Evolutionary conservation across 2,113 vertebrate species (phyloP).

Genomic region (Semnornis frantzii): DNA sequence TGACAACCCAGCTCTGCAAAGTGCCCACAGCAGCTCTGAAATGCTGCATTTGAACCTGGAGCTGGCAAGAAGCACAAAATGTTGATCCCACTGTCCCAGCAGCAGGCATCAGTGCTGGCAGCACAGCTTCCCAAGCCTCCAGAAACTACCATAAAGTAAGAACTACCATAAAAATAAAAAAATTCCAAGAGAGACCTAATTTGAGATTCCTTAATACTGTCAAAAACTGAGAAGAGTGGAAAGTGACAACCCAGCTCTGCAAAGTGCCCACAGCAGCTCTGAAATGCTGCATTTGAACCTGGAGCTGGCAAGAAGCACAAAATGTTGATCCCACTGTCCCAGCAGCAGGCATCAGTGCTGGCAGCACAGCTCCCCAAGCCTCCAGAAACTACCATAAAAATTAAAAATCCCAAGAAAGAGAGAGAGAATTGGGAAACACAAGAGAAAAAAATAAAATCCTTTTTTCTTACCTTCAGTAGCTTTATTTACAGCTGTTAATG

Average conservation of each 20-base stretch:
- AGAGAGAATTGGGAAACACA: neutral
- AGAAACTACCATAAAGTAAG: neutral
- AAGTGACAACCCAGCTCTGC: neutral
- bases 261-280: neutral
- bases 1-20: neutral
- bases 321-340: neutral
- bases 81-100: neutral
- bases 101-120: neutral
- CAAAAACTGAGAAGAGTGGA: neutral
- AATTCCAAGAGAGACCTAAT: neutral
- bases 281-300: neutral
- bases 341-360: neutral
- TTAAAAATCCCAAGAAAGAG: neutral
- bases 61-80: neutral
- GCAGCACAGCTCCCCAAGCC: neutral
- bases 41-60: neutral
- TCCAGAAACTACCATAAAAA: neutral
- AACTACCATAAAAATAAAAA: neutral
- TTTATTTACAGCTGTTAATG: conserved; percentile 89
- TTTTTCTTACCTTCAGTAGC: conserved; percentile 90
- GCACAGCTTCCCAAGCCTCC: neutral
- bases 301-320: neutral
- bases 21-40: neutral
- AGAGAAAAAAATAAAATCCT: accelerated
- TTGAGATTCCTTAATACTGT: neutral